Conservation (phyloP, 2,113 vertebrate genomes). For the Thymallus thymallus region DNA sequence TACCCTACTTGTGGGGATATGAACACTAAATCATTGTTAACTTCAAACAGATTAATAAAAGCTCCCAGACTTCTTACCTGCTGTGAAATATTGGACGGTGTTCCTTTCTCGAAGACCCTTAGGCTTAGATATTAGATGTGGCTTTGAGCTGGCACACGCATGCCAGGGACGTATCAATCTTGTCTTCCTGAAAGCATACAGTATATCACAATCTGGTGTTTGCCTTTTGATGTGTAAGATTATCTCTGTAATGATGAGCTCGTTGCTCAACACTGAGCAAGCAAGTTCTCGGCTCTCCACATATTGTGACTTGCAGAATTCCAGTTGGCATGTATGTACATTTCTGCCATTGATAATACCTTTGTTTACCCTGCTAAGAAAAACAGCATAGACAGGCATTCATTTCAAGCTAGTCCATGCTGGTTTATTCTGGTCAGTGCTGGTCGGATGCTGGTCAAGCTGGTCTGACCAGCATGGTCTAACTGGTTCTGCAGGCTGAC, state of each 20-base stretch:
- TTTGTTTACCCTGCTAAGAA: too few relatives aligned
- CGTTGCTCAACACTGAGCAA: conserved; percentile 52
- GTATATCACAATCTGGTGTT: conserved; percentile 17
- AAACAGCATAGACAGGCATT: too few relatives aligned
- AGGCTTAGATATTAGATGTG: conserved; percentile 58
- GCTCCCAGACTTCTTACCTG: conserved; percentile 32
- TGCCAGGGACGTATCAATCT: conserved; percentile 53
- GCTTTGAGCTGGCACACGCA: conserved; percentile 50
- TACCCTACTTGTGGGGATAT: conserved; percentile 38
- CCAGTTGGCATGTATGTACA: not conserved
- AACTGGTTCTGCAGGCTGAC: too few relatives aligned
- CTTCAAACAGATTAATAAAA: conserved; percentile 39
- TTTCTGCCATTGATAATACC: not conserved
- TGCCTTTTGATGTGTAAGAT: conserved; percentile 53
- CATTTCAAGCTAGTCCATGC: too few relatives aligned
- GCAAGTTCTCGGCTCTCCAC: conserved; percentile 23
- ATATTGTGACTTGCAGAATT: conserved; percentile 58
- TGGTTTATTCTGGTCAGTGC: too few relatives aligned
- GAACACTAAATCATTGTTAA: conserved; percentile 47
- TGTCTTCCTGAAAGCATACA: conserved; percentile 35
- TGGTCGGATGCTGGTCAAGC: too few relatives aligned
- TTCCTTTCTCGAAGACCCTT: conserved; percentile 20
- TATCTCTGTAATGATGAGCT: conserved; percentile 47
- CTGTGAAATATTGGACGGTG: conserved; percentile 23
- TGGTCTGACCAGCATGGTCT: too few relatives aligned